phyloP scores from a whole-genome alignment of 2,888 invertebrate species.

The Ophion costatus region DNA sequence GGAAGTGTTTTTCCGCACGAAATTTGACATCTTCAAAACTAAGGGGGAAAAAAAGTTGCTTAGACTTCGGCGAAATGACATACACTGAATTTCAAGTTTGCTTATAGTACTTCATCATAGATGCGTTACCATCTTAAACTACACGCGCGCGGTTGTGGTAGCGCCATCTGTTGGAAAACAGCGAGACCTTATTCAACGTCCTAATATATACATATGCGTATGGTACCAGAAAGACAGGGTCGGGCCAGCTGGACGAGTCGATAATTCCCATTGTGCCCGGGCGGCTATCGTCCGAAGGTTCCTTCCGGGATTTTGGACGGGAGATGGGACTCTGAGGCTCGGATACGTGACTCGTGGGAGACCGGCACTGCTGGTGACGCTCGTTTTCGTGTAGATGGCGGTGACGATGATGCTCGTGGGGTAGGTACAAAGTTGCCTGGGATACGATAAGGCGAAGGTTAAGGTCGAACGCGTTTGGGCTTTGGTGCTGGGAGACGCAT shows the following conservation, averaged over 20 bases:
- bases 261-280: constrained; percentile 65
- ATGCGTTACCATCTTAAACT: no score
- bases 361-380: constrained; percentile 24
- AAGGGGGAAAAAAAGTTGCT: no score
- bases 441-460: constrained; percentile 69
- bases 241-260: constrained; percentile 70
- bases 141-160: no score
- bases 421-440: constrained; percentile 57
- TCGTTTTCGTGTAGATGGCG: constrained; percentile 42
- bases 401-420: constrained; percentile 49
- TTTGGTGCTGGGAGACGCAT: neutral
- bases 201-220: neutral
- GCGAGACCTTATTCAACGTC: no score
- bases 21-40: no score
- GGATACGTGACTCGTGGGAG: constrained; percentile 41
- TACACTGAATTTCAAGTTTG: no score
- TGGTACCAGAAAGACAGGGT: constrained; percentile 67
- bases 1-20: no score
- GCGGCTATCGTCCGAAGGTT: constrained; percentile 55
- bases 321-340: constrained; percentile 56
- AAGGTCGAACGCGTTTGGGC: constrained; percentile 7
- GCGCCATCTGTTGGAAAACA: no score
- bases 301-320: constrained; percentile 59
- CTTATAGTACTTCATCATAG: no score
- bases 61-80: no score